Evolutionary conservation across 2,888 invertebrate species (phyloP), one percentile per base, ranked within the genome.

Genomic region (Ochropleura plecta): DNA sequence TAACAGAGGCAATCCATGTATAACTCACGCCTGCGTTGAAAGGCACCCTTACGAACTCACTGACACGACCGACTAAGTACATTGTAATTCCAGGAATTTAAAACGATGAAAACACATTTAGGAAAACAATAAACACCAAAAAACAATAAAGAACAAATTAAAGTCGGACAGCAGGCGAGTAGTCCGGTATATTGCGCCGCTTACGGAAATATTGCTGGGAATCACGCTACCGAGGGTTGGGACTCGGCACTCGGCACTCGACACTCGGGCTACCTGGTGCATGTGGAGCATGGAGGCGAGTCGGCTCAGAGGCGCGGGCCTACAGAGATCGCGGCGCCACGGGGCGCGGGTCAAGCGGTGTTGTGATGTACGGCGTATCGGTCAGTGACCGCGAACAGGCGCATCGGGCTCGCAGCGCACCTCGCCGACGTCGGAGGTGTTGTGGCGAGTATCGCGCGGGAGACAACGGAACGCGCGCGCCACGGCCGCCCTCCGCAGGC

Each of bases 401-500:
- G 89, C 85, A 88, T 85, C 86, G 90, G 87, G 88, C 88, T 88
- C 90, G 88, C 88, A 91, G 90, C 88, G 90, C 91, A 92, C 91
- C 93, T 88, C 87, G 90, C 91, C 89, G 91, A 88, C 89, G 91
- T 90, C 92, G 91, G 91, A 93, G 94, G 93, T 91, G 92, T 91
- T 92, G 91, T 92, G 91, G 90, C 90, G 91, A 92, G 90, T 91
- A 92, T 88, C 91, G 89, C 90, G 90, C 92, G 91, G 87, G 90
- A 91, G 91, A 91, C 90, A 87, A 89, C 91, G 88, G 85, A 89
- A 94, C 93, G 91, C 96, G 96, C 94, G 95, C 95, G 94, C 90
- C 90, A 91, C 92, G 94, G 88, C 86, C 94, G 96, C 96, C 95
- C 94, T 95, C 95, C 95, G 94, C 93, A 93, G 93, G 93, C 96